phyloP scores from a whole-genome alignment of 2,888 invertebrate species.

The Electrophaes corylata region DNA sequence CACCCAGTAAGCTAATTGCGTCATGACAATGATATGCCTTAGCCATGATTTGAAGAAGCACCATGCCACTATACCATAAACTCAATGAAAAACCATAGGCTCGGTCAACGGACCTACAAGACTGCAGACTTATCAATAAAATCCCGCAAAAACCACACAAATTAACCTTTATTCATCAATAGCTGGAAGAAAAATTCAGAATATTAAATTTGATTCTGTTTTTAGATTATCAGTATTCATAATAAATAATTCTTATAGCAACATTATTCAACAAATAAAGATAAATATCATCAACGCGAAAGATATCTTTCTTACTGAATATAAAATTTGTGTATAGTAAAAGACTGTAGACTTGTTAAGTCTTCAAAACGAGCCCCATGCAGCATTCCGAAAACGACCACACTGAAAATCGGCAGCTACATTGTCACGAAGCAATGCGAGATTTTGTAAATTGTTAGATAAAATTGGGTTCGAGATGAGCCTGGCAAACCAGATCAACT shows the following conservation, averaged over 20 bases:
- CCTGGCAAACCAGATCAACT: slow-evolving; percentile 26
- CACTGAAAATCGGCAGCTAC: slow-evolving; percentile 80
- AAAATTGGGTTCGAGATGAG: slow-evolving; percentile 45
- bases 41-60: slow-evolving; percentile 78
- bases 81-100: slow-evolving; percentile 35
- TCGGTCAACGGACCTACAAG: slow-evolving; percentile 12
- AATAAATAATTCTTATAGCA: too few species aligned
- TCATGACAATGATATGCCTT: slow-evolving; percentile 84
- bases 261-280: too few species aligned
- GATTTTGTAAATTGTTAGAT: slow-evolving; percentile 44
- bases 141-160: neutral
- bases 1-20: slow-evolving; percentile 69
- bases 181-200: neutral
- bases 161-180: neutral
- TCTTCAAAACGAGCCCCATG: slow-evolving; percentile 55
- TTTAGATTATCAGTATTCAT: too few species aligned
- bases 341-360: slow-evolving; percentile 15
- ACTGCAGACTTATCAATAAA: neutral
- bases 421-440: slow-evolving; percentile 84
- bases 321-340: neutral
- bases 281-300: too few species aligned
- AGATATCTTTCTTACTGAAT: too few species aligned
- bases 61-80: slow-evolving; percentile 70
- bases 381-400: slow-evolving; percentile 75
- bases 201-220: neutral